Evolutionary conservation across 2,888 invertebrate genomes (phyloP).

Genomic region (Ametastegia equiseti): DNA sequence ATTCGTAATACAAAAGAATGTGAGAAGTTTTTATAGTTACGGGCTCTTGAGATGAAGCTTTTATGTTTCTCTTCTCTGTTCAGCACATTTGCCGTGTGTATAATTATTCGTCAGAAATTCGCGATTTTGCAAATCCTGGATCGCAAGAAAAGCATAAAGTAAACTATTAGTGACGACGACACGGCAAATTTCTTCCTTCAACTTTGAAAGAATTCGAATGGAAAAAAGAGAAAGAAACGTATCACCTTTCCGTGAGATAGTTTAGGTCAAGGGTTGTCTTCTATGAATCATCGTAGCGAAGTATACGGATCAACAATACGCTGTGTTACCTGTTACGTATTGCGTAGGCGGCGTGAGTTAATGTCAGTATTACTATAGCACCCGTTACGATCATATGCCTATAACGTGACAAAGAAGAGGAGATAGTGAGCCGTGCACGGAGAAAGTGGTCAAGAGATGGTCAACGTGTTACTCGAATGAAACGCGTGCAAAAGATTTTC

Average conservation of each 20-base stretch:
- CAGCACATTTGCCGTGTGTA: neutral
- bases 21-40: neutral
- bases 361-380: conserved; percentile 25
- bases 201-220: neutral
- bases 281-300: conserved; percentile 26
- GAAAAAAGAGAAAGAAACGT: neutral
- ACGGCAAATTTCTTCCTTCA: neutral
- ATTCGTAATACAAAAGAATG: neutral
- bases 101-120: neutral
- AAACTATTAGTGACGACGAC: neutral
- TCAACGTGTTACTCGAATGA: conserved; percentile 30
- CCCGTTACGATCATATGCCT: conserved; percentile 44
- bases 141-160: neutral
- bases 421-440: conserved; percentile 43
- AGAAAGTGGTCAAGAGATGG: conserved; percentile 48
- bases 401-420: conserved; percentile 49
- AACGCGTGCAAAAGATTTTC: neutral
- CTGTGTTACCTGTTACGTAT: conserved; percentile 29
- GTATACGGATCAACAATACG: neutral
- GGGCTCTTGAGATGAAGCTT: neutral
- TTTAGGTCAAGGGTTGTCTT: neutral
- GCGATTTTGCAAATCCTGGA: neutral
- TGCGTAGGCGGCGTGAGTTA: conserved; percentile 34
- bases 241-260: neutral
- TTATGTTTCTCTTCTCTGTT: neutral